Conservation (phyloP, 2,113 vertebrate genomes). For the Stercorarius parasiticus region DNA sequence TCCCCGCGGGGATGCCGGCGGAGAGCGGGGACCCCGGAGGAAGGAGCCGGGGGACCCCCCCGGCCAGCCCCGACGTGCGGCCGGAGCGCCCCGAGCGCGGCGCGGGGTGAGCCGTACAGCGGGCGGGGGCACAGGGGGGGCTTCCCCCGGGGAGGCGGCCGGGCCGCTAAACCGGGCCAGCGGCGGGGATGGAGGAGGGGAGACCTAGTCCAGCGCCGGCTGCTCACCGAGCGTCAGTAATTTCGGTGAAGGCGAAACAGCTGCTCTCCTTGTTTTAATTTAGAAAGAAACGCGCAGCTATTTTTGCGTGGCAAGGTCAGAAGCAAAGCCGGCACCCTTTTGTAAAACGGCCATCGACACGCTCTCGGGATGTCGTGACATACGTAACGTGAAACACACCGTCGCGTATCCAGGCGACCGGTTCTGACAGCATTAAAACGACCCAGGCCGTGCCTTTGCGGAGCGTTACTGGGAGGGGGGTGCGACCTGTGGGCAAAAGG, state of each 20-base stretch:
- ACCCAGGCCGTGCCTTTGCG: rapidly evolving
- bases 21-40: background rate
- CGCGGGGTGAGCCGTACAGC: background rate
- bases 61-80: background rate
- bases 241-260: background rate
- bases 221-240: slow-evolving; percentile 1
- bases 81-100: background rate
- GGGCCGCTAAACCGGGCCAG: background rate
- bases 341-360: background rate
- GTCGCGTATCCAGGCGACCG: rapidly evolving
- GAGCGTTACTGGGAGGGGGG: background rate
- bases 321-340: background rate
- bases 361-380: background rate
- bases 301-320: background rate
- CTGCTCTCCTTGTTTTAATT: background rate
- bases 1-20: background rate
- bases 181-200: background rate
- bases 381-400: background rate
- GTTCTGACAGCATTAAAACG: background rate
- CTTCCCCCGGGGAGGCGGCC: background rate
- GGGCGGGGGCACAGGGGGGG: too few species aligned
- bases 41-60: background rate
- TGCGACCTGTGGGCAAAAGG: background rate
- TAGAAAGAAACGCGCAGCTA: background rate
- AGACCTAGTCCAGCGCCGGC: background rate